Conservation (phyloP, 2,113 vertebrate genomes). For the Gyps fulvus region DNA sequence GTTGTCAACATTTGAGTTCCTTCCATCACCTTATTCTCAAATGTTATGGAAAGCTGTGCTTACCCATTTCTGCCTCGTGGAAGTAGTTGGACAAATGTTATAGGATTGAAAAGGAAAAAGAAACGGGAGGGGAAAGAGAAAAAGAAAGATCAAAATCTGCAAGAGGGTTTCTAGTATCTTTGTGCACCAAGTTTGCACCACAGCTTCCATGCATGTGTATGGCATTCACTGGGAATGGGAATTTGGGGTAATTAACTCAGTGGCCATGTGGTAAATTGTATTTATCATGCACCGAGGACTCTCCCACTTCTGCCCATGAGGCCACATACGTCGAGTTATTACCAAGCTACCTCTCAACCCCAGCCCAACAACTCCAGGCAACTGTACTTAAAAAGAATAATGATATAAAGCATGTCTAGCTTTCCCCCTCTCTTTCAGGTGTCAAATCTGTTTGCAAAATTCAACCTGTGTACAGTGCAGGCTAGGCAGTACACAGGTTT, state of each 20-base stretch:
- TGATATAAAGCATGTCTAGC: not conserved
- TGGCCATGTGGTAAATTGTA: not conserved
- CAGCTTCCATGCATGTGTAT: not conserved
- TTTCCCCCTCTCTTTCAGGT: not conserved
- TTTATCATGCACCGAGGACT: not conserved
- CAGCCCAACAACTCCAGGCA: not conserved
- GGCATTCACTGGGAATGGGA: not conserved
- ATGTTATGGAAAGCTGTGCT: not conserved
- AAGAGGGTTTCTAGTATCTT: not conserved
- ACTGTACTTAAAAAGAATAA: not conserved
- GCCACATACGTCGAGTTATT: not conserved
- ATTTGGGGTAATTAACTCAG: not conserved
- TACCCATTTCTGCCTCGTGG: conserved; percentile 39
- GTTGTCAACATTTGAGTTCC: not conserved
- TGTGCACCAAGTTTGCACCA: not conserved
- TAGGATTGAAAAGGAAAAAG: not conserved
- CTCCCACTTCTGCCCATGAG: not conserved
- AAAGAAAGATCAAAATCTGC: conserved; percentile 7
- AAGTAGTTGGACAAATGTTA: conserved; percentile 31
- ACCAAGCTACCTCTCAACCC: not conserved
- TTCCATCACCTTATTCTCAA: not conserved
- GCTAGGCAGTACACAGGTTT: not conserved
- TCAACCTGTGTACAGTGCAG: not conserved
- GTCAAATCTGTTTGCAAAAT: not conserved
- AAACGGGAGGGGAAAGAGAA: not conserved